Percentiles rank a stretch among this genome's conserved stretches.
These are phyloP conservation scores for Mus caroli DNA, from an alignment of 2,797 vertebrate species.

Conservation along the genomic window DNA sequence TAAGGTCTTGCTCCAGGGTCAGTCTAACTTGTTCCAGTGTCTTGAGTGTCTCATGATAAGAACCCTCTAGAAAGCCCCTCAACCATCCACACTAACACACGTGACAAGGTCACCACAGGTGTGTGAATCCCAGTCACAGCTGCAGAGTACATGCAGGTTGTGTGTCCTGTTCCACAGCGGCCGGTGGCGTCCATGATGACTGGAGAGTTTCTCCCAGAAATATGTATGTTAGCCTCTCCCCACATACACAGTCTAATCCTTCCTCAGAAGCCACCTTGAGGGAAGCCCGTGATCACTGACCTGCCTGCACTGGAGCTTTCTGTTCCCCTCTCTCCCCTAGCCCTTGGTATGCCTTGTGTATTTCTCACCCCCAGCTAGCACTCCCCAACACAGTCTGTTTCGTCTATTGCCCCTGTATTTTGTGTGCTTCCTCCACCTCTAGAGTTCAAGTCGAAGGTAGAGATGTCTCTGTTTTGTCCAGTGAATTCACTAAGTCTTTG, in stretches of 20 bases:
- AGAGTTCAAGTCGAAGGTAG: background rate
- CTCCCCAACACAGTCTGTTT: background rate
- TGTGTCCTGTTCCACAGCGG: fast-evolving
- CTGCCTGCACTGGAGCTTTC: background rate
- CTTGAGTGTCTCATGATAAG: background rate
- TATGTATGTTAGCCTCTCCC: background rate
- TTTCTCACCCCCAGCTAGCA: background rate
- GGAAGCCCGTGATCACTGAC: background rate
- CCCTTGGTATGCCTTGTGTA: background rate
- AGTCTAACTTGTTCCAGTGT: background rate
- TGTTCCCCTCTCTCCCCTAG: background rate
- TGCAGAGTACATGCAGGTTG: background rate
- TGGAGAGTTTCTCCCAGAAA: background rate
- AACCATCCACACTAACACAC: background rate
- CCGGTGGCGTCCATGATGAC: fast-evolving
- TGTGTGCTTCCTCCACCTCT: background rate
- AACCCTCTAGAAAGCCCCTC: background rate
- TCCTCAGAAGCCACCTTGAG: background rate
- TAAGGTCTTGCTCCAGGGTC: background rate
- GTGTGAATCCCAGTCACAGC: background rate
- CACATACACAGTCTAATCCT: background rate
- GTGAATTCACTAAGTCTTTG: conserved; percentile 16
- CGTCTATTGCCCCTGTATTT: background rate
- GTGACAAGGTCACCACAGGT: background rate
- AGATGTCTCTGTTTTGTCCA: background rate